Evolutionary conservation across 2,888 invertebrate genomes (phyloP), one percentile per base, ranked within the genome.

Genomic region (Morpho deidamia): DNA sequence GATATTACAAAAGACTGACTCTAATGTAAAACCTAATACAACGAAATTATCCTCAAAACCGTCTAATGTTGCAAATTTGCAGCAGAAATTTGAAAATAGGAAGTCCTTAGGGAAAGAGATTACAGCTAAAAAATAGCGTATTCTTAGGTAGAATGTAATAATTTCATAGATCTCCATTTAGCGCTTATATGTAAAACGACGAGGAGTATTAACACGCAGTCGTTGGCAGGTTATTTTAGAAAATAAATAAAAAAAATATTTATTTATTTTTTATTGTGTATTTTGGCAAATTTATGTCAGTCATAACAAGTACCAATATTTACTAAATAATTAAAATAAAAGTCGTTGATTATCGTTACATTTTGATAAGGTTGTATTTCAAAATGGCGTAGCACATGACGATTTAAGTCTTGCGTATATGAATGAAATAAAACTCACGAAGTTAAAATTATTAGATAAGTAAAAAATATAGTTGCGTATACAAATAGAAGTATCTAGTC

Each of bases 71-170:
- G 95, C 95, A 34, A 93, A 93, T 55, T 83, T 95, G 65, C 95
- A 95, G 69, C 95, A 95, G 68, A 95, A 94, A 76, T 95, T 95
- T 72, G 95, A 95, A 80, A 92, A 91, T 67, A 80, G 90, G 66
- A 90, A 90, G 65, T 85, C 87, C 10, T 60, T 84, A 56, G 84
- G 85, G 11, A 87, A 86, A 76, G 87, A 88, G 66, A 74, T 83
- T 56, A 50, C 55, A 50, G 55, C 41, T 33, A 57, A 56, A 39
- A 56, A 59, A 55, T 52, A 51, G 23, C 11, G 38, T 42, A 53
- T 33, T 12, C 2, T 45, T 8, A 53, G 40, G 32, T 53, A 33
- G 8, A 11, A 42, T 5, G 39, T 41, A 40, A 37, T 45, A 7
- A 10, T 37, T 50, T 44, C 37, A 50, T 32, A 50, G 50, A 50